Conservation (phyloP, 2,888 invertebrate genomes). For the Apoderus coryli region DNA sequence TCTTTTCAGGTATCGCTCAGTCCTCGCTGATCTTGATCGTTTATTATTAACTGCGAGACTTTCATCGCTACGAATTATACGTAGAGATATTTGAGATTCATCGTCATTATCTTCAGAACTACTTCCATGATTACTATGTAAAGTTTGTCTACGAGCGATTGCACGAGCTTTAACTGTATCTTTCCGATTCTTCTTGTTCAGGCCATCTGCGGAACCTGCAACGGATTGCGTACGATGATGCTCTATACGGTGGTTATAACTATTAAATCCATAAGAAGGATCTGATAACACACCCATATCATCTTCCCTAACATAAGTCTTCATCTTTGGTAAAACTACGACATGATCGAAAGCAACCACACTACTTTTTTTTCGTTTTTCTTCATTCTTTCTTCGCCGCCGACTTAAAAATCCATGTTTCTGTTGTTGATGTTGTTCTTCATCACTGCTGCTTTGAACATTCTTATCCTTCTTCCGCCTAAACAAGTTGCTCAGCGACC, state of each 20-base stretch:
- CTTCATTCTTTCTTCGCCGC: slow-evolving; percentile 29
- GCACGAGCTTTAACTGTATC: slow-evolving; percentile 50
- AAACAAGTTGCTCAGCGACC: slow-evolving; percentile 70
- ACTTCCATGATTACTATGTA: slow-evolving; percentile 40
- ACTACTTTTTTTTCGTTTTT: slow-evolving; percentile 38
- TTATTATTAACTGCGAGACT: slow-evolving; percentile 46
- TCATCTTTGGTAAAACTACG: too few relatives aligned
- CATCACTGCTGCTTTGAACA: slow-evolving; percentile 39
- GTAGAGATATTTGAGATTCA: slow-evolving; percentile 50
- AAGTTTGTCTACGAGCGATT: slow-evolving; percentile 45
- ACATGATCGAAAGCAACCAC: slow-evolving; percentile 52
- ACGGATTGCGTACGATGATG: slow-evolving; percentile 26
- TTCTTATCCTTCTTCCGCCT: slow-evolving; percentile 59
- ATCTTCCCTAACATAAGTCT: too few relatives aligned
- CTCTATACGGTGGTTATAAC: slow-evolving; percentile 20
- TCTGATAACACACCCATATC: too few relatives aligned
- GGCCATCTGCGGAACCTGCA: slow-evolving; percentile 34
- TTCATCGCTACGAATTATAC: slow-evolving; percentile 56
- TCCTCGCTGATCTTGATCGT: slow-evolving; percentile 57
- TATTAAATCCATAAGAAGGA: slow-evolving; percentile 32
- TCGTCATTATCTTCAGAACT: slow-evolving; percentile 59
- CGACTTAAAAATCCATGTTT: slow-evolving; percentile 29
- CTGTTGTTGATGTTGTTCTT: slow-evolving; percentile 28
- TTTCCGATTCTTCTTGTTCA: slow-evolving; percentile 40
- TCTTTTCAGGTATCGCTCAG: slow-evolving; percentile 65